phyloP scores from a whole-genome alignment of 2,797 vertebrate genomes.

The Catamblyrhynchus diadema region DNA sequence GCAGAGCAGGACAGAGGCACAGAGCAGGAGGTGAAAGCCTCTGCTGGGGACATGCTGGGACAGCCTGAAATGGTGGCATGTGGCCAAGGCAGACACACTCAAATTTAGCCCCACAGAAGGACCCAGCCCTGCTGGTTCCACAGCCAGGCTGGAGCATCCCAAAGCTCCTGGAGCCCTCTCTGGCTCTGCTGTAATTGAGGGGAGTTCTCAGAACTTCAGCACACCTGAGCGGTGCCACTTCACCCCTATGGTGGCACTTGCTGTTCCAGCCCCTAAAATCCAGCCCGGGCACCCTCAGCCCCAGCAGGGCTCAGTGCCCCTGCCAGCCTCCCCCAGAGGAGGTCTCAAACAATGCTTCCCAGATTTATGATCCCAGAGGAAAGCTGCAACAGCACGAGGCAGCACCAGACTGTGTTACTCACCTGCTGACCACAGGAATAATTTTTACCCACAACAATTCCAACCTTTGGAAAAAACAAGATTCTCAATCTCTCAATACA shows the following conservation, averaged over 20 bases:
- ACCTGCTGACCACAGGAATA: not conserved
- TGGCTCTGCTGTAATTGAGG: not conserved
- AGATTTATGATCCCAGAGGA: not conserved
- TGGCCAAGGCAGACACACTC: not conserved
- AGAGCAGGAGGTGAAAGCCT: not conserved
- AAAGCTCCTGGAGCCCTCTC: not conserved
- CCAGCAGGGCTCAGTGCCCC: not conserved
- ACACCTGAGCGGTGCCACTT: not conserved
- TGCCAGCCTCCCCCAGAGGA: not conserved
- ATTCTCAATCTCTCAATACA: not conserved
- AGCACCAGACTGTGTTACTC: not conserved
- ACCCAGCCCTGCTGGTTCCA: not conserved
- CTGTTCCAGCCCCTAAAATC: not conserved
- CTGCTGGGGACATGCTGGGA: not conserved
- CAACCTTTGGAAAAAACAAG: not conserved
- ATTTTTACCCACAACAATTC: not conserved
- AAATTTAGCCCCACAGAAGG: fast-evolving
- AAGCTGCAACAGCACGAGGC: not conserved
- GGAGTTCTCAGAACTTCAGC: not conserved
- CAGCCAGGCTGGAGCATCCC: not conserved
- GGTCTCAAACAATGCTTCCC: not conserved
- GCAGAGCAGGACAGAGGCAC: not conserved
- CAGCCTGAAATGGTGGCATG: fast-evolving
- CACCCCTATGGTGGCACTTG: not conserved
- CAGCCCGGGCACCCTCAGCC: not conserved